phyloP scores from a whole-genome alignment of 2,797 vertebrate genomes.

The Phrynocephalus guinanensis region DNA sequence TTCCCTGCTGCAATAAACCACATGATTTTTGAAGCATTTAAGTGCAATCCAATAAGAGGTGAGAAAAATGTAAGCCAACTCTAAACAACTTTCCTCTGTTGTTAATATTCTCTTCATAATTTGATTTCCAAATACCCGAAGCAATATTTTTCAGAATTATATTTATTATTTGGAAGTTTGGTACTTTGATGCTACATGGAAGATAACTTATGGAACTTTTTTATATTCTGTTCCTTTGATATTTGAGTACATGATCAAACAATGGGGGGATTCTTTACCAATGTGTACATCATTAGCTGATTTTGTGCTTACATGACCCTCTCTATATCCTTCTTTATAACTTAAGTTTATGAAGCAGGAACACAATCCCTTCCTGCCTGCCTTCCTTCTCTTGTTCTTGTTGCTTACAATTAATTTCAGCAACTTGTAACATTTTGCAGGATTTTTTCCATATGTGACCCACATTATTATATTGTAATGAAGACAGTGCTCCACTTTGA shows the following conservation, averaged over 20 bases:
- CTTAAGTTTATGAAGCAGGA: background rate
- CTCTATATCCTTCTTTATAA: background rate
- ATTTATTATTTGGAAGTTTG: background rate
- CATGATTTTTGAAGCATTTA: no score
- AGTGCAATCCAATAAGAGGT: background rate
- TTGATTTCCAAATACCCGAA: background rate
- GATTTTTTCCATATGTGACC: background rate
- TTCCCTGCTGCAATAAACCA: no score
- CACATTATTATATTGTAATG: background rate
- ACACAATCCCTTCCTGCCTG: background rate
- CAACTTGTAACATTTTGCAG: background rate
- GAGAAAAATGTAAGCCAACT: background rate
- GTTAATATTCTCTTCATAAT: background rate
- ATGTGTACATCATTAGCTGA: constrained; percentile 9
- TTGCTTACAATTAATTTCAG: constrained; percentile 15
- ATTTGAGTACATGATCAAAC: constrained; percentile 19
- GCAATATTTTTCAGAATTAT: background rate
- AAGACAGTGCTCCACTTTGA: background rate
- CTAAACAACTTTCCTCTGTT: background rate
- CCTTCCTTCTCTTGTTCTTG: background rate
- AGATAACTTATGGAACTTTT: background rate
- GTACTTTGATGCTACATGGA: background rate
- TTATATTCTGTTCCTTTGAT: background rate
- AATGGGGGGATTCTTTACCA: constrained; percentile 4
- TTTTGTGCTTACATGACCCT: background rate